Base-by-base conservation (phyloP, 2,797 vertebrate genomes). In the Urocyon cinereoargenteus region DNA sequence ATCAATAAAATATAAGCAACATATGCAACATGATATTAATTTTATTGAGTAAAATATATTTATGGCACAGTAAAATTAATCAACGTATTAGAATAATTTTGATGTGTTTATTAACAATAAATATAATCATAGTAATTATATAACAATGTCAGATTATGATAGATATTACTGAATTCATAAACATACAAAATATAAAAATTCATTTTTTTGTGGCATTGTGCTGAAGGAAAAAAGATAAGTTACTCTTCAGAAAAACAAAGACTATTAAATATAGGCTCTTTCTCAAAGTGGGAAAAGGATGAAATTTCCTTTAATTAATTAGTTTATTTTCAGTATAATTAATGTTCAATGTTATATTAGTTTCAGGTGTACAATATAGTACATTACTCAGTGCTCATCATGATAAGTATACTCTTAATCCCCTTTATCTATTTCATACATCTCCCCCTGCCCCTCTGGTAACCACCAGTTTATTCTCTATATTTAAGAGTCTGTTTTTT, bases 211-310 rank as follows among this genome's bases (percentile, higher is more conserved):
- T 85, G 61, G 31, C 14, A 73, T 90, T 57, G 86, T 91, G 81
- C 12, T 87, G 26, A 90, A 88, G 88, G 78, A 81, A 78, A 88
- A 75, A 81, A 22, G 13, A 75, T 45, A 57, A 86, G 82, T 96
- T 95, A 88, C 45, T 86, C n/a, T 83, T 93, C 28, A 81, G 72
- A 77, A 81, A 95, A 96, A 90, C 28, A 91, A 91, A 93, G 68
- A 61, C 9, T 66, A 12, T 51, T 93, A 57, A 83, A 75, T 24
- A 96, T 45, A 96, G 22, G 4, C 15, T 86, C 18, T 94, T 95
- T 87, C 40, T 83, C 57, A 57, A 90, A 95, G 70, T 91, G 51
- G 28, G 31, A 79, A 93, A 75, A 11, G 22, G 78, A 66, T 91
- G 12, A 68, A 90, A 53, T 53, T 61, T 94, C 51, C 66, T 34